Percentiles rank a stretch among this genome's conserved stretches.
Conservation (phyloP, 2,113 vertebrate species). For the Jacana jacana region DNA sequence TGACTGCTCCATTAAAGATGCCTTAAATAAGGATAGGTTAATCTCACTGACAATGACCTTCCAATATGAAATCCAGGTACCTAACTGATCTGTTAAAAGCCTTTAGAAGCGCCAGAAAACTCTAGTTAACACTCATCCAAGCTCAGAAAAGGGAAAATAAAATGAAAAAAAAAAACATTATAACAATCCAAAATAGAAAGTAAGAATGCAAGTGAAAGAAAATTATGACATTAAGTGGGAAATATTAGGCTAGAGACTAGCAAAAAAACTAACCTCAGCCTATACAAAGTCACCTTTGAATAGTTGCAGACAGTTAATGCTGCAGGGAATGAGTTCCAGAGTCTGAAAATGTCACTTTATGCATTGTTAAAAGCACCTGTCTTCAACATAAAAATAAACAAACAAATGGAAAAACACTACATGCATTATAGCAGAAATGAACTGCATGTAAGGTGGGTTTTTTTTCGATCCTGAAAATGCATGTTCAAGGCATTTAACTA, state of each 20-base stretch:
- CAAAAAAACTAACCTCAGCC: slow-evolving; percentile 33
- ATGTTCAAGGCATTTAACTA: neutral
- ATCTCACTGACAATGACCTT: slow-evolving; percentile 22
- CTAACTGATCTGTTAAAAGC: slow-evolving; percentile 2
- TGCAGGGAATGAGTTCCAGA: slow-evolving; percentile 36
- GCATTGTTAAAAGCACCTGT: slow-evolving; percentile 48
- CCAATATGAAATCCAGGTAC: neutral
- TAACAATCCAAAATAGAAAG: slow-evolving; percentile 22
- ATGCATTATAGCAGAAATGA: neutral
- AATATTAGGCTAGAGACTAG: slow-evolving; percentile 6
- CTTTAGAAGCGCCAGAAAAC: neutral
- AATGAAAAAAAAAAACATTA: neutral
- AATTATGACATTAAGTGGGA: neutral
- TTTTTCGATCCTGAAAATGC: neutral
- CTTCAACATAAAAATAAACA: slow-evolving; percentile 52
- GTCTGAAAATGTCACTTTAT: slow-evolving; percentile 49
- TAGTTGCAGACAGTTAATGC: slow-evolving; percentile 42
- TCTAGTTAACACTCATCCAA: neutral
- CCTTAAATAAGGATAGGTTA: slow-evolving; percentile 7
- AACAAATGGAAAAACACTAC: slow-evolving; percentile 23
- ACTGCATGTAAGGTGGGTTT: neutral
- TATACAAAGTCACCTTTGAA: slow-evolving; percentile 53
- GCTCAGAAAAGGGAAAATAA: slow-evolving; percentile 16
- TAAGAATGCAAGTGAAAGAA: slow-evolving; percentile 22
- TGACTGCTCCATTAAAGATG: neutral